Percentiles rank a stretch among this genome's conserved stretches.
Evolutionary conservation across 1,140 invertebrate species (phyloP).

Genomic region (Telenomus remus): DNA sequence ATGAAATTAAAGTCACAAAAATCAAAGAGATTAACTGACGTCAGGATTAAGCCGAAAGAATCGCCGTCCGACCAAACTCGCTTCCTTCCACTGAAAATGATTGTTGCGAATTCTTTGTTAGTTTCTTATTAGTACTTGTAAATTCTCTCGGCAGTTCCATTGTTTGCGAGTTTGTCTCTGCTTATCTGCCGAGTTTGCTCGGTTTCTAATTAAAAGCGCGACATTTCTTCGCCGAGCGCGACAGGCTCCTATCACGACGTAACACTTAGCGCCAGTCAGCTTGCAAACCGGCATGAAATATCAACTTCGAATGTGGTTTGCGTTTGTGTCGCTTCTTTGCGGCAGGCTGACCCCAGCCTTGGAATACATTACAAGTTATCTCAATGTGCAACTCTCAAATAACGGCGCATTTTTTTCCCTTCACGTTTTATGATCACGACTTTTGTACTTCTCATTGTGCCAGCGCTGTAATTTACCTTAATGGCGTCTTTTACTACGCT

Average conservation of each 20-base stretch:
- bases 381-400: conserved; percentile 23
- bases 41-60: conserved; percentile 18
- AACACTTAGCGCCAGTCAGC: conserved; percentile 21
- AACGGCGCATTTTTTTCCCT: conserved; percentile 19
- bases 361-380: conserved; percentile 53
- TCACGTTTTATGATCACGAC: conserved; percentile 50
- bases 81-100: conserved; percentile 21
- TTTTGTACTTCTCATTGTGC: conserved; percentile 59
- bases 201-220: conserved; percentile 51
- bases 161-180: conserved; percentile 26
- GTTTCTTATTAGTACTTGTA: conserved; percentile 6
- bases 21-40: background rate
- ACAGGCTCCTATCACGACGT: conserved; percentile 16
- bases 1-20: background rate
- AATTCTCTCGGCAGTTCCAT: conserved; percentile 19
- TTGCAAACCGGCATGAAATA: background rate
- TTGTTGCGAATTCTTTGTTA: background rate
- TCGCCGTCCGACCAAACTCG: conserved; percentile 5
- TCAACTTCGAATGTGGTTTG: no score
- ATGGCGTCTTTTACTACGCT: conserved; percentile 53
- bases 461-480: conserved; percentile 62
- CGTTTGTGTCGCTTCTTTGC: background rate
- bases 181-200: conserved; percentile 44
- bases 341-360: conserved; percentile 10
- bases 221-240: conserved; percentile 18